Percentiles rank a stretch among this genome's conserved stretches.
phyloP scores from a whole-genome alignment of 2,113 vertebrate genomes.

The Passer montanus region DNA sequence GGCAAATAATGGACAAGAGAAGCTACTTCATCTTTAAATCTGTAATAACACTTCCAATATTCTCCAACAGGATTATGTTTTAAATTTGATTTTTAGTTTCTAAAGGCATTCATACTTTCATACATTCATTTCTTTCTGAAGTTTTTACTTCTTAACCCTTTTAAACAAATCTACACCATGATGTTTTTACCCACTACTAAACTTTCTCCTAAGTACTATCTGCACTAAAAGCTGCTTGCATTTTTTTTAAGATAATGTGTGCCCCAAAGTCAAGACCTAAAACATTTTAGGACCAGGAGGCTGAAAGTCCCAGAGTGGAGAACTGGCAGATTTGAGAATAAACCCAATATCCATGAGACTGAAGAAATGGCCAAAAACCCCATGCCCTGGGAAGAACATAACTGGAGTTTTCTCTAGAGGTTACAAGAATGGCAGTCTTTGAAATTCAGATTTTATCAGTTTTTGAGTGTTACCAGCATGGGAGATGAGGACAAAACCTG shows the following conservation, averaged over 20 bases:
- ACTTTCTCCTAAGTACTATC: not conserved
- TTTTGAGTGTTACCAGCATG: not conserved
- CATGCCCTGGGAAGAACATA: not conserved
- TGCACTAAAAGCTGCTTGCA: not conserved
- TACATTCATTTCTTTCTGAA: not conserved
- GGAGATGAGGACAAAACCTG: not conserved
- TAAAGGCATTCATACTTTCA: not conserved
- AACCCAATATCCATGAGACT: not conserved
- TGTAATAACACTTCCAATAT: not conserved
- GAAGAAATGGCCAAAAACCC: not conserved
- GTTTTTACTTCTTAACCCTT: not conserved
- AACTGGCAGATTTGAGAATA: not conserved
- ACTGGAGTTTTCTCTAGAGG: not conserved
- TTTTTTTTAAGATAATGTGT: not conserved
- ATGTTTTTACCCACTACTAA: not conserved
- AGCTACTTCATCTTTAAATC: not conserved
- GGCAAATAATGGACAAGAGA: not conserved
- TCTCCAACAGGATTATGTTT: not conserved
- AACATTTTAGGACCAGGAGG: not conserved
- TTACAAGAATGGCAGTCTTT: not conserved
- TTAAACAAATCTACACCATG: not conserved
- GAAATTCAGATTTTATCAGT: slow-evolving; percentile 30
- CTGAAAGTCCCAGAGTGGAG: not conserved
- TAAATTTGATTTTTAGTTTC: not conserved
- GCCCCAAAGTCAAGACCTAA: not conserved